Evolutionary conservation across 1,140 invertebrate genomes (phyloP).

Genomic region (Pectinophora gossypiella): DNA sequence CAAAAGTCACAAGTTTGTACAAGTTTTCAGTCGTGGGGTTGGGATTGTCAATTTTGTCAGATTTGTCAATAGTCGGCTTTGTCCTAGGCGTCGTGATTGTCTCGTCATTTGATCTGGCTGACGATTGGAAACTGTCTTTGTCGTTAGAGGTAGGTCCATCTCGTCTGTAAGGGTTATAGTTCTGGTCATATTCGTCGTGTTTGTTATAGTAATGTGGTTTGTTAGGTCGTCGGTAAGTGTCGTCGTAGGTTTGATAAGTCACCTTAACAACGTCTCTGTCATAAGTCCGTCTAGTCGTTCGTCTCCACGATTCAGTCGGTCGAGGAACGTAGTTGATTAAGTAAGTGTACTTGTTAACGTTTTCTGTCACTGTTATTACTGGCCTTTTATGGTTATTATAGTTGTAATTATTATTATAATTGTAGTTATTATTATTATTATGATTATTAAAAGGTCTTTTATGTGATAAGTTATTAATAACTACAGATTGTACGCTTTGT

Average conservation of each 20-base stretch:
- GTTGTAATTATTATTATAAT: constrained; percentile 33
- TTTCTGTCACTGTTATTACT: constrained; percentile 63
- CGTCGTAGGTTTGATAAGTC: constrained; percentile 63
- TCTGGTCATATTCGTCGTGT: constrained; percentile 24
- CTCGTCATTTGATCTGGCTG: constrained; percentile 55
- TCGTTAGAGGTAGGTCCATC: constrained; percentile 26
- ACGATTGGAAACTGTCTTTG: constrained; percentile 34
- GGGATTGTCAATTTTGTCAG: constrained; percentile 26
- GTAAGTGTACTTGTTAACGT: constrained; percentile 65
- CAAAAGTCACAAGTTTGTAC: constrained; percentile 62
- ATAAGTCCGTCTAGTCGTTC: constrained; percentile 41
- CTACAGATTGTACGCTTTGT: constrained; percentile 59
- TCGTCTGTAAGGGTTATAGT: constrained; percentile 25
- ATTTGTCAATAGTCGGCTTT: constrained; percentile 20
- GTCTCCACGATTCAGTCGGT: constrained; percentile 60
- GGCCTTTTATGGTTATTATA: constrained; percentile 29
- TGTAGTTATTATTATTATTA: constrained; percentile 35
- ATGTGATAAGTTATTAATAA: constrained; percentile 56
- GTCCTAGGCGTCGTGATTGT: constrained; percentile 22
- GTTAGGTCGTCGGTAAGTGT: constrained; percentile 62
- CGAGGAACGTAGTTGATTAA: constrained; percentile 65
- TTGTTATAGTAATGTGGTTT: constrained; percentile 43
- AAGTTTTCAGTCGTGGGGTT: constrained; percentile 55
- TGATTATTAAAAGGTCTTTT: constrained; percentile 21
- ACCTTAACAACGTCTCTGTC: constrained; percentile 66